phyloP scores from a whole-genome alignment of 2,113 vertebrate species.

The Oncorhynchus masou region DNA sequence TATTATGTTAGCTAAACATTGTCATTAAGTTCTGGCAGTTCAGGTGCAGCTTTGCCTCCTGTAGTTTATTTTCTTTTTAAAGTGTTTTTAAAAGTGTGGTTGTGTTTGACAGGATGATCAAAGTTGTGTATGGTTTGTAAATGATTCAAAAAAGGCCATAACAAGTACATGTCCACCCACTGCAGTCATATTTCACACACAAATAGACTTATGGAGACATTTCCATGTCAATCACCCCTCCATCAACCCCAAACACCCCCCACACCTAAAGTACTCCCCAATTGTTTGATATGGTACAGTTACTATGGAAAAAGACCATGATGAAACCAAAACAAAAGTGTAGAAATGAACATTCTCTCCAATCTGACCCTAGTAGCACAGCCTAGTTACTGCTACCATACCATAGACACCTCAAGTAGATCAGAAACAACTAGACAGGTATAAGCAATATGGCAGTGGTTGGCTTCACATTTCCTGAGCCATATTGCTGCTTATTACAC shows the following conservation, averaged over 20 bases:
- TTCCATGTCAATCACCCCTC: background rate
- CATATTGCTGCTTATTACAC: too few species aligned
- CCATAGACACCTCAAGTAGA: background rate
- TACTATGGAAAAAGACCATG: slow-evolving; percentile 51
- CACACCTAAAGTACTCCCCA: slow-evolving; percentile 17
- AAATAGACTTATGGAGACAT: background rate
- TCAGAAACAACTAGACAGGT: background rate
- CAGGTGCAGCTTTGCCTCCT: too few species aligned
- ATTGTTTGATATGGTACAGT: slow-evolving; percentile 36
- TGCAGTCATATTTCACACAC: slow-evolving; percentile 49
- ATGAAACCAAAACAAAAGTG: slow-evolving; percentile 36
- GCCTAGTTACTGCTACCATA: slow-evolving; percentile 2
- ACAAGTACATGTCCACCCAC: slow-evolving; percentile 42
- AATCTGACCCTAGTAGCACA: background rate
- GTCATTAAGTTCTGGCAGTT: background rate
- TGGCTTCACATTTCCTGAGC: too few species aligned
- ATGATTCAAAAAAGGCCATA: slow-evolving; percentile 6
- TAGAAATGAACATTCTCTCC: slow-evolving; percentile 57
- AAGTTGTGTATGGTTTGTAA: background rate
- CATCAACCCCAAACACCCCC: background rate
- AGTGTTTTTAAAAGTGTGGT: background rate
- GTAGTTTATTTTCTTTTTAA: background rate
- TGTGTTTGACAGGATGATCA: background rate
- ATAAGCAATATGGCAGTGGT: slow-evolving; percentile 3
- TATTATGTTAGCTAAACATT: background rate